Base-by-base conservation (phyloP, 1,140 invertebrate species). In the Drosophila lacteicornis region DNA sequence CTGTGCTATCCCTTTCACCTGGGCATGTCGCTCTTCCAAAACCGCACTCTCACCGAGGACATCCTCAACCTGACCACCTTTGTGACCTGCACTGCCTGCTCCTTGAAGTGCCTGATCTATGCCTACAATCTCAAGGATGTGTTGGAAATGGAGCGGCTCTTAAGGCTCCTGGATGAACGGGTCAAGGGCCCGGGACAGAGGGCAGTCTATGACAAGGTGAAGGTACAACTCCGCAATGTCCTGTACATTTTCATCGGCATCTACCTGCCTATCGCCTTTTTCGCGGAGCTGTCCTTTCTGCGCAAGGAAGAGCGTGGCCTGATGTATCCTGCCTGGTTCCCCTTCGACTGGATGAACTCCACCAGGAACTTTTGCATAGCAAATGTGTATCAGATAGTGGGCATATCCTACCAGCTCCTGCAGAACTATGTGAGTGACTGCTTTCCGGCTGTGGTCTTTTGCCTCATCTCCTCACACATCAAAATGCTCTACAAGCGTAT, bases 261-360 rank as follows among this genome's bases (percentile, higher is more conserved):
- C 7, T 91, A 82, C 30, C 4, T 62, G 55, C 19, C 55, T 1
- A 56, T 70, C n/a, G 85, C 25, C 11, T 13, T 82, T 0, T 79
- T 75, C 7, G 84, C 84, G 4, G 90, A 90, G 25, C 47, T 90
- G 0, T 60, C 66, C 0, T 75, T 91, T n/a, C n/a, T 92, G 1
- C 73, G 73, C 13, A 56, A 91, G 50, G 49, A 70, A 2, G 45
- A 83, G 15, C 73, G 65, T 0, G 59, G 51, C 2, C 45, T 92
- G 8, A 62, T 92, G 58, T 88, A 92, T 68, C 91, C 91, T 1
- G 91, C 75, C 22, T 88, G 79, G 77, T 86, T 92, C 45, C 91
- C 91, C 19, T 91, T 91, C n/a, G 86, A 92, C 40, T 92, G 81
- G 77, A 38, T 43, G 0, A 40, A 61, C 3, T 79, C 76, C 2